Evolutionary conservation across 2,113 vertebrate genomes (phyloP), one percentile per base, ranked within the genome.

Genomic region (Antechinus stuartii): DNA sequence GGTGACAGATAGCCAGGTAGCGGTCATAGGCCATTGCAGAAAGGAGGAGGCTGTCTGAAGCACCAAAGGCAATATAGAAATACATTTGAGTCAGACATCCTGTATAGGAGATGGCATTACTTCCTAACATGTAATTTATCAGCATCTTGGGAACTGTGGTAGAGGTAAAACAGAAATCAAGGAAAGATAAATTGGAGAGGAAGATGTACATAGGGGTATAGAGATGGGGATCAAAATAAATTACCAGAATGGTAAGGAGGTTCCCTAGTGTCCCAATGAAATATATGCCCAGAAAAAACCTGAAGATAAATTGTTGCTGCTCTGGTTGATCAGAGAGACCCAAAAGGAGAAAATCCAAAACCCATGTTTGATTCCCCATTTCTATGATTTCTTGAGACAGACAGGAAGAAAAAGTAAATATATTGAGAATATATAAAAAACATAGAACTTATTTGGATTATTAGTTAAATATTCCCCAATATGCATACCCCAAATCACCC

Each of bases 81-180:
- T 96, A 97, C 92, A 96, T 96, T 89, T 97, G 97, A 2, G 56
- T 91, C 92, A 97, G 89, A 89, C 97, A 96, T 8, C 30, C 93
- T 0, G 92, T 10, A n/a, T 53, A 93, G 54, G 96, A 97, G 56
- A 97, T 94, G 91, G 56, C 61, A 46, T 49, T 93, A 56, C 47
- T 25, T 10, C 93, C 90, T 19, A 91, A 57, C 8, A 97, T 23
- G 47, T 96, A 91, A 90, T 96, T 96, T n/a, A 7, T 49, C 35
- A 95, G 92, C 96, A 97, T 95, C 49, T 96, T 94, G 46, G 95
- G 96, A 61, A 91, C 27, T 54, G 61, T 96, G 30, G 94, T 94
- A 3, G 96, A 96, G 30, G 89, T 94, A 52, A 97, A 95, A 53
- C 96, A 96, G 61, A 96, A 56, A 52, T 95, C 96, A 35, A 89